Percentiles rank a stretch among this genome's conserved stretches.
Evolutionary conservation across 2,113 vertebrate genomes (phyloP).

Genomic region (Channa maculata): DNA sequence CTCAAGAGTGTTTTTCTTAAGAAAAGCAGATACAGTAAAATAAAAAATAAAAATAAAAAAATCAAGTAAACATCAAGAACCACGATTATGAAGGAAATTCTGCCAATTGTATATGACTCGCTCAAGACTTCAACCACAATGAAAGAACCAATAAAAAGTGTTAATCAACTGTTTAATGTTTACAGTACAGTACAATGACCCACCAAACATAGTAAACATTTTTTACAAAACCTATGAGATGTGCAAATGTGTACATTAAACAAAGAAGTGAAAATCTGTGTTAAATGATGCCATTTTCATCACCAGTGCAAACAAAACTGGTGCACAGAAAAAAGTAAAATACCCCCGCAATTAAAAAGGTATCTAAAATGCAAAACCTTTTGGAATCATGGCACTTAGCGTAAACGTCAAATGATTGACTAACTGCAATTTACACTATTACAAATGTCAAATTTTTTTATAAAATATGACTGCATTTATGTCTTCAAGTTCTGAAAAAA

Average conservation of each 20-base stretch:
- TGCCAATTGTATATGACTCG: neutral
- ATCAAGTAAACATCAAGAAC: neutral
- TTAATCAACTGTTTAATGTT: constrained; percentile 40
- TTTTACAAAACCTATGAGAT: constrained; percentile 39
- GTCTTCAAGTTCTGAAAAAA: neutral
- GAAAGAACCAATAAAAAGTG: constrained; percentile 1
- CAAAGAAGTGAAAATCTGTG: neutral
- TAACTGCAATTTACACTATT: constrained; percentile 35
- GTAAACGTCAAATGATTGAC: neutral
- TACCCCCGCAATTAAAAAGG: constrained; percentile 13
- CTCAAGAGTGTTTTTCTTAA: neutral
- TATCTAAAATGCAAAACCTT: constrained; percentile 11
- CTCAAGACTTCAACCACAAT: neutral
- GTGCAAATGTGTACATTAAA: constrained; percentile 29
- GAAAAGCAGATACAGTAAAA: constrained; percentile 12
- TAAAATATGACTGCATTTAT: neutral
- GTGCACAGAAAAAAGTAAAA: neutral
- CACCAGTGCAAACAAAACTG: constrained; percentile 44
- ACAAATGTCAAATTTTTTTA: neutral
- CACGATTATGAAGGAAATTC: neutral
- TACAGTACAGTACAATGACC: constrained; percentile 30
- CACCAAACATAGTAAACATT: constrained; percentile 17
- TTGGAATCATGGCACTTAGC: constrained; percentile 1
- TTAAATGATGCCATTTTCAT: constrained; percentile 1
- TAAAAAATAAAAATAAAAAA: neutral